Base-by-base conservation (phyloP, 2,113 vertebrate genomes). In the Castor canadensis region DNA sequence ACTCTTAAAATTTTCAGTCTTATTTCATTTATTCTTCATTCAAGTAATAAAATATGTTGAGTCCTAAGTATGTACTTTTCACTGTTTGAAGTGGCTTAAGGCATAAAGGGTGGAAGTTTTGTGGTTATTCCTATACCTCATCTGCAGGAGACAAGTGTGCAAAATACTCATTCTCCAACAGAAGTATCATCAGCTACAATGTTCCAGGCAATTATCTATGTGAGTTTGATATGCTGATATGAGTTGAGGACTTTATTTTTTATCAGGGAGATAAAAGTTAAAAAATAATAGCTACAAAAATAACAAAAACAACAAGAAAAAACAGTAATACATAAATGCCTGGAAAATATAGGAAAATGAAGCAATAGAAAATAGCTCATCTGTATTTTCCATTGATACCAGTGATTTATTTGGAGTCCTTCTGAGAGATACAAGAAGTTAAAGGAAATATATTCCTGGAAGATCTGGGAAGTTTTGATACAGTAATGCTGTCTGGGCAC, bases 11-110 rank as follows among this genome's bases (percentile, higher is more conserved):
- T 72, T 28, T 62, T 64, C 64, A 89, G 56, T 89, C 58, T 60
- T 40, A 43, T 62, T 92, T 90, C n/a, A 83, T 73, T 93, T 93
- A 49, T 64, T 82, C 54, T 40, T 95, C n/a, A 47, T 75, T 71
- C 35, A 91, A 83, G 71, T 19, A 86, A 72, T 2, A 64, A 40
- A 45, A 85, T 40, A 75, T 83, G 16, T 94, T 71, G 69, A 81
- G 35, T 19, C 91, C 38, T 11, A 85, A 52, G 20, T 49, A 35
- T 58, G 35, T 58, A 15, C 26, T 13, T 35, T 81, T 86, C 30
- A n/a, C 38, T 82, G 71, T 3, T 87, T 52, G 66, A 54, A 32
- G 6, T 82, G 28, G 10, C n/a, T 45, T 62, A 26, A 35, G 6
- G n/a, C 26, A 87, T 47, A 38, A 56, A 66, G 60, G 16, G 28